Evolutionary conservation across 2,888 invertebrate species (phyloP), one percentile per base, ranked within the genome.

Genomic region (Diploptera punctata): DNA sequence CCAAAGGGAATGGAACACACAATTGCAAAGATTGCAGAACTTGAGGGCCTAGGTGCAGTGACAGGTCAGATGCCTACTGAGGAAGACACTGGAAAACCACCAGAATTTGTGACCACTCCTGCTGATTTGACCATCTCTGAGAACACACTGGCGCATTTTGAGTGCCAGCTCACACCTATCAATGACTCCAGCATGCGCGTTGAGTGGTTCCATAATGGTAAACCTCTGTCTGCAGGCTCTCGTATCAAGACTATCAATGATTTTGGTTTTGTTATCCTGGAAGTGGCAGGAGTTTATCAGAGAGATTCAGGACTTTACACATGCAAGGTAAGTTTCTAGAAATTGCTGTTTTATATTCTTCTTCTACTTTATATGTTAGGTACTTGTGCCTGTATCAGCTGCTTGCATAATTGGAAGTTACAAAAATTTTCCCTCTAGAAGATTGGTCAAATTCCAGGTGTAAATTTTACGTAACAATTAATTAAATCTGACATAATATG

Each of bases 121-220:
- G 89, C 92, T 44, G 96, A 97, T 84, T 87, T 94, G 74, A 90
- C 92, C 21, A 85, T 97, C 54, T 87, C 89, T 9, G 97, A 98
- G 84, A 96, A 96, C 80, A 91, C 93, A 4, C 86, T 96, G 74
- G 97, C 97, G 62, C 95, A 97, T 84, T 97, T 97, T 79, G 97
- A 98, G 83, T 96, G 96, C 79, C 90, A 94, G 71, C 84, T 97
- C 72, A 90, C 91, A 76, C 97, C 97, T 19, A 89, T 96, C 18
- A 95, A 95, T 79, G 97, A 97, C 82, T 93, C 95, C 4, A 95
- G 94, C 80, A 94, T 97, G 93, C 87, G 94, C 77, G 95, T 97
- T 13, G 98, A 98, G 84, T 99, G 98, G 98, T 98, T 90, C 90
- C 97, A 97, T 80, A 97, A 99, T 82, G 98, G 97, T 54, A 94